Conservation (phyloP, 2,797 vertebrate genomes). For the Agapornis canus region DNA sequence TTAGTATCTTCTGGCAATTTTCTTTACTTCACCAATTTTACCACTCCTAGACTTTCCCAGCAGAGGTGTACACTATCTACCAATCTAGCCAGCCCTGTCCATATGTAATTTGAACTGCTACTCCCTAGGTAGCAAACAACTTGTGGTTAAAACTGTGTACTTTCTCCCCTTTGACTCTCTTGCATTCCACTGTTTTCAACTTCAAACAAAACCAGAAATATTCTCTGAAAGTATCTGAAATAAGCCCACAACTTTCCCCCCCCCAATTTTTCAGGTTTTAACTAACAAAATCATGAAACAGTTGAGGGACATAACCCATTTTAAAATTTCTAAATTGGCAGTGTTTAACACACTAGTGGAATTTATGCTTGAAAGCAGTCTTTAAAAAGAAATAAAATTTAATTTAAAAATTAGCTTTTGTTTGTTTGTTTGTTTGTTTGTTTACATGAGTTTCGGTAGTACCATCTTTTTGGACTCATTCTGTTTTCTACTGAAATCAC, state of each 20-base stretch:
- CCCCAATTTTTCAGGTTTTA: neutral
- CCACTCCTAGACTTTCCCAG: neutral
- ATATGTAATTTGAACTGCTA: neutral
- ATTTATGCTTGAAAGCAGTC: neutral
- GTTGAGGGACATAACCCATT: neutral
- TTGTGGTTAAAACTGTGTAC: neutral
- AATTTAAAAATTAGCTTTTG: neutral
- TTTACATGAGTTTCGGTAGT: neutral
- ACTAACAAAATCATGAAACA: neutral
- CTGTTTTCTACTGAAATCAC: neutral
- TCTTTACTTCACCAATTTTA: neutral
- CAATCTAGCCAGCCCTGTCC: neutral
- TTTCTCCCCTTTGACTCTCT: neutral
- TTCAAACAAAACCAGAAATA: neutral
- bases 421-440: neutral
- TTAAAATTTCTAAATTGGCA: neutral
- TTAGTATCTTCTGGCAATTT: neutral
- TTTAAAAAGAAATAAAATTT: neutral
- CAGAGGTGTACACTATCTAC: accelerated
- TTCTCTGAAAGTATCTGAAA: neutral
- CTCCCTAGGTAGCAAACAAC: neutral
- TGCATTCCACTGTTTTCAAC: accelerated
- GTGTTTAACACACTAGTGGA: neutral
- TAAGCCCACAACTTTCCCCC: neutral
- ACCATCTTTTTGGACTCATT: neutral